A percentile compares a stretch with the other conserved stretches of the same genome.
These are phyloP conservation scores for Drosophila greeni DNA, from an alignment of 2,888 invertebrate genomes.

Conservation along the genomic window DNA sequence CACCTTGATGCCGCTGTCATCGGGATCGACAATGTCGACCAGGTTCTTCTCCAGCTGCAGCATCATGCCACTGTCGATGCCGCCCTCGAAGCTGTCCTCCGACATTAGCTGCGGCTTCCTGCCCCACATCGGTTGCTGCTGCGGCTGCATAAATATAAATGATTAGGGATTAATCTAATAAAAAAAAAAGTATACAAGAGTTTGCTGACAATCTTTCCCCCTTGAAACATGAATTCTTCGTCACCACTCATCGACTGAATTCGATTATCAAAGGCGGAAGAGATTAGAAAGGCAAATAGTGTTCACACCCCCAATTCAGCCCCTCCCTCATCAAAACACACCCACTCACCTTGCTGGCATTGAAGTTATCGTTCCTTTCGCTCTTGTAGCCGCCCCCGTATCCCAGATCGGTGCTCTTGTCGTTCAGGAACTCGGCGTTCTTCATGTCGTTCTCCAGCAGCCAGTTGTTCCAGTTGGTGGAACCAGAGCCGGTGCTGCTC, in stretches of 20 bases:
- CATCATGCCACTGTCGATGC: constrained; percentile 84
- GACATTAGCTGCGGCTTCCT: constrained; percentile 56
- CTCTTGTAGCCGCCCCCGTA: constrained; percentile 55
- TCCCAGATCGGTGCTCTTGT: constrained; percentile 42
- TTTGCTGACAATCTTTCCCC: neutral
- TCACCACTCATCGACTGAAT: neutral
- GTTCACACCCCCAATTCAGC: neutral
- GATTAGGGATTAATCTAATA: neutral
- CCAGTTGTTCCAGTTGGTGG: constrained; percentile 63
- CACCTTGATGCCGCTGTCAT: constrained; percentile 75
- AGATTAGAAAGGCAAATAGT: constrained; percentile 4
- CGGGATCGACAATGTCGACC: constrained; percentile 78
- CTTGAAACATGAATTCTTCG: neutral
- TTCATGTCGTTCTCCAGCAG: constrained; percentile 54
- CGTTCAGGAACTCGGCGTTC: constrained; percentile 45
- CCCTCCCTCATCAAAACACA: neutral
- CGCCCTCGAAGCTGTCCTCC: constrained; percentile 70
- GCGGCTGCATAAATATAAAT: constrained; percentile 20
- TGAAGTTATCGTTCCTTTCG: constrained; percentile 53
- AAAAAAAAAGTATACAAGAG: neutral
- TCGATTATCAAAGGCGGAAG: neutral
- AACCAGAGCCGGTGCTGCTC: constrained; percentile 40
- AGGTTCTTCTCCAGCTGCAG: constrained; percentile 83
- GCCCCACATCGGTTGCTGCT: constrained; percentile 43
- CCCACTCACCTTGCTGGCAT: constrained; percentile 56